Conservation (phyloP, 2,113 vertebrate genomes). For the Orycteropus afer region DNA sequence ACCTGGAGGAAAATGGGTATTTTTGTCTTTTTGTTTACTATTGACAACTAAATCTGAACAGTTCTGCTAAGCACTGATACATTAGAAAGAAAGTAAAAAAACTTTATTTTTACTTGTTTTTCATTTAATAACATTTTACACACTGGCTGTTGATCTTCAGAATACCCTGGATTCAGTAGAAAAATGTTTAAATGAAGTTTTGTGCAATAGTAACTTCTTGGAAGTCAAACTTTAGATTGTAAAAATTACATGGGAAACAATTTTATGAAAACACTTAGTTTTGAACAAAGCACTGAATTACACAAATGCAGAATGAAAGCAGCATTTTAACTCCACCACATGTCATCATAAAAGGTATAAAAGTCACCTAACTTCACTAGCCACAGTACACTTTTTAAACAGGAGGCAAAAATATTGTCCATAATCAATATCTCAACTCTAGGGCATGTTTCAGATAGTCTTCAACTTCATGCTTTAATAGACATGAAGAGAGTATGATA, state of each 20-base stretch:
- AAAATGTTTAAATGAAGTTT: constrained; percentile 84
- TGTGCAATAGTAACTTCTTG: constrained; percentile 89
- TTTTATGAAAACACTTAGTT: constrained; percentile 88
- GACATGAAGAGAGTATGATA: constrained; percentile 96
- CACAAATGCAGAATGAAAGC: constrained; percentile 89
- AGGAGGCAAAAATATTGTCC: constrained; percentile 89
- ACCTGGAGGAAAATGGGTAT: constrained; percentile 48
- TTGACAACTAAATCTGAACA: constrained; percentile 68
- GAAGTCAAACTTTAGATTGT: constrained; percentile 88
- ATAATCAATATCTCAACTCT: constrained; percentile 86
- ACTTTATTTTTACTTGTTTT: constrained; percentile 73
- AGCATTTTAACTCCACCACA: constrained; percentile 88
- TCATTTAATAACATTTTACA: constrained; percentile 80
- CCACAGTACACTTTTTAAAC: constrained; percentile 89
- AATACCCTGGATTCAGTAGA: constrained; percentile 82
- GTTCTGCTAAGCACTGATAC: constrained; percentile 69
- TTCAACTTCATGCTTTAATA: constrained; percentile 87
- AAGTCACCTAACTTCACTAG: constrained; percentile 90
- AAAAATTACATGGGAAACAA: constrained; percentile 91
- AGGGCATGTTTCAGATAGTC: constrained; percentile 84
- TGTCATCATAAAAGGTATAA: constrained; percentile 89
- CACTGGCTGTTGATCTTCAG: constrained; percentile 81
- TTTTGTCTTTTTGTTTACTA: constrained; percentile 60
- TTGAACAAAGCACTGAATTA: constrained; percentile 89
- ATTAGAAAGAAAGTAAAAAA: constrained; percentile 78